A percentile compares a stretch with the other conserved stretches of the same genome.
Evolutionary conservation across 2,113 vertebrate genomes (phyloP).

Genomic region (Entomyzon cyanotis): DNA sequence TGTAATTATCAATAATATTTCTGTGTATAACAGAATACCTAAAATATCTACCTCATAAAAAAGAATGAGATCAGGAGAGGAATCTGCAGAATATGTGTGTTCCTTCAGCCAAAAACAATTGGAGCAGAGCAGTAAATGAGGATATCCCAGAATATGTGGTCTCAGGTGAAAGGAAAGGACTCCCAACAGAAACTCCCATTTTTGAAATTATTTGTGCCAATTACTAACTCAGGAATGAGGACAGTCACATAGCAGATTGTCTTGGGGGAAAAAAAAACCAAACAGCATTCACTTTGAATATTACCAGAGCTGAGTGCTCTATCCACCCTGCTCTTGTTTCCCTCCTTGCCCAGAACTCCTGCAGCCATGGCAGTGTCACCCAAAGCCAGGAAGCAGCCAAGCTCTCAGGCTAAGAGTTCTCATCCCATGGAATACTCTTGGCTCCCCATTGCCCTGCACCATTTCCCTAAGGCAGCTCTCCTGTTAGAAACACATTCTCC

Average conservation of each 20-base stretch:
- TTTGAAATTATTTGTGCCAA: neutral
- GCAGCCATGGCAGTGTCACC: no score
- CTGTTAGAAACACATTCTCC: no score
- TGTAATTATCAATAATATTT: neutral
- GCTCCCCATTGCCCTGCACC: neutral
- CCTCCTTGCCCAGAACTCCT: neutral
- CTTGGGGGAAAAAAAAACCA: accelerated
- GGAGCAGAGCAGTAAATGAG: neutral
- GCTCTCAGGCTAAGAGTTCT: neutral
- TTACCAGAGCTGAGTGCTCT: neutral
- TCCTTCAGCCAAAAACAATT: neutral
- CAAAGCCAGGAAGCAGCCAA: neutral
- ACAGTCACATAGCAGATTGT: neutral
- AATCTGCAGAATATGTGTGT: accelerated
- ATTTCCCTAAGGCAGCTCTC: accelerated
- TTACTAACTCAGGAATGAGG: neutral
- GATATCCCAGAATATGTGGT: neutral
- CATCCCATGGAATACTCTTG: neutral
- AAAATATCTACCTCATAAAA: neutral
- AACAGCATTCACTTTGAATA: accelerated
- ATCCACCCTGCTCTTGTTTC: neutral
- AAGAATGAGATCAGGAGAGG: accelerated
- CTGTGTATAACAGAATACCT: accelerated
- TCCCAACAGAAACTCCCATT: neutral
- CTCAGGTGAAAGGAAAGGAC: neutral